Percentiles rank a stretch among this genome's conserved stretches.
Evolutionary conservation across 2,797 vertebrate genomes (phyloP).

Genomic region (Micropoecilia bifurca): DNA sequence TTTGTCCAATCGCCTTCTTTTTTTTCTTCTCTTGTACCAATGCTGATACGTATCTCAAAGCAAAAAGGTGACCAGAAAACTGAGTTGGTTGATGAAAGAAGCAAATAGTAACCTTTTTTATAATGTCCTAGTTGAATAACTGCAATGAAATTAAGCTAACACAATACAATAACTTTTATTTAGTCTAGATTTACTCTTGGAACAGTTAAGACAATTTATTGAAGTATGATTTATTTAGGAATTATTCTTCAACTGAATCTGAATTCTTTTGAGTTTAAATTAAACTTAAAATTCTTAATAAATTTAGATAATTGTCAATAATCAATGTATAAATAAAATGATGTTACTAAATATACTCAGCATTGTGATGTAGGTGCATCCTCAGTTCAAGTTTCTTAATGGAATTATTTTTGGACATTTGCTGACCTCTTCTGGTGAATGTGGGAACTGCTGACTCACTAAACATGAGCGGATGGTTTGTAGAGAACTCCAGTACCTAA

Average conservation of each 20-base stretch:
- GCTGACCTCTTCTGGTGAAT: not conserved
- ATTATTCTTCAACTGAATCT: conserved; percentile 27
- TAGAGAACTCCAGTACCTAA: not conserved
- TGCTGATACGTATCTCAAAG: conserved; percentile 63
- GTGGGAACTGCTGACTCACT: not conserved
- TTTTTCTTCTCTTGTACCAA: not conserved
- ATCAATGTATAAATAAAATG: not conserved
- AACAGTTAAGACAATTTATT: conserved; percentile 6
- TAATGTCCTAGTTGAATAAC: conserved; percentile 48
- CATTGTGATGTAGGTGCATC: not conserved
- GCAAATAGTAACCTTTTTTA: conserved; percentile 39
- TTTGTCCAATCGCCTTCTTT: conserved; percentile 25
- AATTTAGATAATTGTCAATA: not conserved
- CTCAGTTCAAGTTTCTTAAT: not conserved
- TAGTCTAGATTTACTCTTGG: conserved; percentile 4
- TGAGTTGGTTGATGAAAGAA: conserved; percentile 43
- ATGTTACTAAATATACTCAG: not conserved
- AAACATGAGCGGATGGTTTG: not conserved
- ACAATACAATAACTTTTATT: not conserved
- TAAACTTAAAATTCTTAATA: not conserved
- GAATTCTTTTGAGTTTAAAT: not conserved
- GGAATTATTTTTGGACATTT: not conserved
- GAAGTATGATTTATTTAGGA: conserved; percentile 2
- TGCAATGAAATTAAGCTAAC: not conserved
- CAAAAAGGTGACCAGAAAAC: conserved; percentile 47